Evolutionary conservation across 2,113 vertebrate species (phyloP).

Genomic region (Petromus typicus): DNA sequence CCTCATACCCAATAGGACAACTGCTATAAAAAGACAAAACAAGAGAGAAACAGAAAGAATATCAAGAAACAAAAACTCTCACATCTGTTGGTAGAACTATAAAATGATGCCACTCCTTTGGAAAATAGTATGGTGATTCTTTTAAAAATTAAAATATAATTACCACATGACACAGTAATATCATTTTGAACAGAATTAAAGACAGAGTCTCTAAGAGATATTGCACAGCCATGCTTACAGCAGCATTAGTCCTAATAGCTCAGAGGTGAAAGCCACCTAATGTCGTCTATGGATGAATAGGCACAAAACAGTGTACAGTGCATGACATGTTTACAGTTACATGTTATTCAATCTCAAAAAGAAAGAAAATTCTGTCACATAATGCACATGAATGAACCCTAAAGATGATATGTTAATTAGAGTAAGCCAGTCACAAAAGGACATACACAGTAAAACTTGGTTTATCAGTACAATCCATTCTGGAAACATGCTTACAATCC

Average conservation of each 20-base stretch:
- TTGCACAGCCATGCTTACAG: neutral
- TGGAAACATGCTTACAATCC: neutral
- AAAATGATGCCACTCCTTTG: neutral
- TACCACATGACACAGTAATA: neutral
- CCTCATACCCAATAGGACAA: neutral
- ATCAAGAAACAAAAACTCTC: neutral
- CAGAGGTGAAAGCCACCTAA: neutral
- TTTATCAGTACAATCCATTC: neutral
- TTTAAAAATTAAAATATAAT: neutral
- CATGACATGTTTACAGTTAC: too few species aligned
- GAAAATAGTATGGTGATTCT: neutral
- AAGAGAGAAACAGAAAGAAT: too few species aligned
- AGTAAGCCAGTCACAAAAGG: neutral
- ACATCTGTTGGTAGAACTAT: neutral
- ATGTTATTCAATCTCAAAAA: neutral
- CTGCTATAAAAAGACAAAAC: neutral
- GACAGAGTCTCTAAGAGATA: neutral
- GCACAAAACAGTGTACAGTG: neutral
- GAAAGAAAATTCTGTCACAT: neutral
- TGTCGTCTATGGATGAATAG: neutral
- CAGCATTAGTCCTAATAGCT: neutral
- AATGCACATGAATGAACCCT: neutral
- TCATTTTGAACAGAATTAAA: neutral
- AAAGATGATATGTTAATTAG: neutral
- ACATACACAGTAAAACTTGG: neutral